Evolutionary conservation across 2,113 vertebrate genomes (phyloP).

Genomic region (Leptosomus discolor): DNA sequence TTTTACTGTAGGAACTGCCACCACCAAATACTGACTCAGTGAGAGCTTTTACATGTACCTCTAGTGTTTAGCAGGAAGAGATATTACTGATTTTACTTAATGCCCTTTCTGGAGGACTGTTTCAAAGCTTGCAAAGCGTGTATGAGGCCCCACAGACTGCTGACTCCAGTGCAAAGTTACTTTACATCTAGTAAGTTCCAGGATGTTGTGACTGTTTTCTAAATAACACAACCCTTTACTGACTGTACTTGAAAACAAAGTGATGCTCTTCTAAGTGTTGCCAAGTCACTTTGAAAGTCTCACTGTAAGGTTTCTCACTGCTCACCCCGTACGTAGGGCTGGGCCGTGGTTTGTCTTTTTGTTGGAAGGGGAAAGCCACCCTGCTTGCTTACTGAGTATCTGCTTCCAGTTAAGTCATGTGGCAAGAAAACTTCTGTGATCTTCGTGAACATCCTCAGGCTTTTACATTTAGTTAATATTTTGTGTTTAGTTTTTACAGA

Average conservation of each 20-base stretch:
- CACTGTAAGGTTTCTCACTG: neutral
- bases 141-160: neutral
- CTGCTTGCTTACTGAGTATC: neutral
- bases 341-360: neutral
- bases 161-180: constrained; percentile 29
- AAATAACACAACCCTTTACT: neutral
- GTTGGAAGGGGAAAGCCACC: neutral
- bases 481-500: neutral
- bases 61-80: constrained; percentile 41
- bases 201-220: constrained; percentile 15
- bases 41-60: constrained; percentile 1
- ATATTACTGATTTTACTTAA: constrained; percentile 30
- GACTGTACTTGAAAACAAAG: neutral
- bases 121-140: neutral
- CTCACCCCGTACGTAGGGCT: neutral
- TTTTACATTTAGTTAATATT: neutral
- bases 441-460: neutral
- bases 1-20: constrained; percentile 18
- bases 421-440: neutral
- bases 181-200: neutral
- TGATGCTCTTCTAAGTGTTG: neutral
- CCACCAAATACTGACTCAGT: constrained; percentile 19
- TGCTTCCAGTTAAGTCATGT: neutral
- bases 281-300: constrained; percentile 24
- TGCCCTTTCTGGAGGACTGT: neutral